These are phyloP conservation scores for Siniperca scherzeri DNA, from an alignment of 2,797 vertebrate genomes.

Conservation along the genomic window DNA sequence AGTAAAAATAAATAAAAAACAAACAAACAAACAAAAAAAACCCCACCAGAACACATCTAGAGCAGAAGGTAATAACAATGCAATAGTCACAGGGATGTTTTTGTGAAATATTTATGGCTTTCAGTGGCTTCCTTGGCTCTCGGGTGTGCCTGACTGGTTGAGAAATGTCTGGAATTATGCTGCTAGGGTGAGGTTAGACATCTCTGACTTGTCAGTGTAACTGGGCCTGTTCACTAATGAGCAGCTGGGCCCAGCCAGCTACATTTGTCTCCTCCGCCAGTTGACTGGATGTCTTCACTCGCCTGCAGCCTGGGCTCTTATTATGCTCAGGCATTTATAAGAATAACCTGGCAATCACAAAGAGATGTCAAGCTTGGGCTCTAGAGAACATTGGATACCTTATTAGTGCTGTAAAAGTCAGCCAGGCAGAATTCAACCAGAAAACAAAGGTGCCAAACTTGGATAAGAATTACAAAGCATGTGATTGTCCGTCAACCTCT, in stretches of 20 bases:
- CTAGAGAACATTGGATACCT: conserved; percentile 52
- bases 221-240: conserved; percentile 76
- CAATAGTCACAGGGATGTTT: conserved; percentile 31
- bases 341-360: conserved; percentile 51
- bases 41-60: background rate
- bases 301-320: conserved; percentile 53
- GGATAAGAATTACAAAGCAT: conserved; percentile 42
- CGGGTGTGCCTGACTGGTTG: conserved; percentile 40
- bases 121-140: conserved; percentile 40
- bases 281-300: conserved; percentile 60
- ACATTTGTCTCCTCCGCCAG: conserved; percentile 38
- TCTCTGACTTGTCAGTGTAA: conserved; percentile 65
- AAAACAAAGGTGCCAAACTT: conserved; percentile 46
- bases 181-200: conserved; percentile 55
- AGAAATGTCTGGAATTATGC: conserved; percentile 59
- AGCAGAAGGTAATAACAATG: conserved; percentile 19
- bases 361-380: conserved; percentile 43
- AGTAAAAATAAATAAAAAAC: background rate
- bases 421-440: conserved; percentile 46
- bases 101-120: conserved; percentile 57
- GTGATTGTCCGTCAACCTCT: conserved; percentile 34
- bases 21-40: no score
- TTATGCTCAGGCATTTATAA: conserved; percentile 73
- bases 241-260: conserved; percentile 55
- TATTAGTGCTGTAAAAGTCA: conserved; percentile 66